These are phyloP conservation scores for Yponomeuta evonymella DNA, from an alignment of 2,888 invertebrate genomes.

Conservation along the genomic window DNA sequence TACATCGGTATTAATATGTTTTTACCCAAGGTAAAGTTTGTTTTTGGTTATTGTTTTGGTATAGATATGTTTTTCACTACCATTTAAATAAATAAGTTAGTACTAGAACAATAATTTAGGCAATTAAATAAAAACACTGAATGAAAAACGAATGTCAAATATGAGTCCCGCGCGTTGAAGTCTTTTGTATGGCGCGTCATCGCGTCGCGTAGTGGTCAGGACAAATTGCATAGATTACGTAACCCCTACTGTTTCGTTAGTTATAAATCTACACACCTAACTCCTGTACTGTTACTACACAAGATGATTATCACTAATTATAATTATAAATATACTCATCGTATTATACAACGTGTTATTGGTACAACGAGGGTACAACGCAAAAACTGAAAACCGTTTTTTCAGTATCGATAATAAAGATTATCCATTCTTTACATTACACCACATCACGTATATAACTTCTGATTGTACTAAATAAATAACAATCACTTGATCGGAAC, in stretches of 20 bases:
- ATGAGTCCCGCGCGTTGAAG: constrained; percentile 19
- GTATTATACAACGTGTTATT: too few relatives aligned
- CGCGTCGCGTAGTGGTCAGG: background rate
- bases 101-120: background rate
- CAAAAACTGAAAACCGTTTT: too few relatives aligned
- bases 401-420: too few relatives aligned
- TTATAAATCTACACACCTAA: background rate
- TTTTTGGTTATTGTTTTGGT: background rate
- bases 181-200: constrained; percentile 17
- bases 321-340: too few relatives aligned
- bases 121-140: background rate
- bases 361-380: too few relatives aligned
- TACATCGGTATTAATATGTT: background rate
- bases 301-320: too few relatives aligned
- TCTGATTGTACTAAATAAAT: too few relatives aligned
- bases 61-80: background rate
- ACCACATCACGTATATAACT: too few relatives aligned
- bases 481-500: too few relatives aligned
- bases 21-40: background rate
- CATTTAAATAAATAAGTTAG: background rate
- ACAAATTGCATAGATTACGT: background rate
- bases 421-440: too few relatives aligned
- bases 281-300: too few relatives aligned
- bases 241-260: background rate
- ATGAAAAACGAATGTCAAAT: constrained; percentile 2